These are phyloP conservation scores for Taxidea taxus DNA, from an alignment of 2,113 vertebrate genomes.

Conservation along the genomic window DNA sequence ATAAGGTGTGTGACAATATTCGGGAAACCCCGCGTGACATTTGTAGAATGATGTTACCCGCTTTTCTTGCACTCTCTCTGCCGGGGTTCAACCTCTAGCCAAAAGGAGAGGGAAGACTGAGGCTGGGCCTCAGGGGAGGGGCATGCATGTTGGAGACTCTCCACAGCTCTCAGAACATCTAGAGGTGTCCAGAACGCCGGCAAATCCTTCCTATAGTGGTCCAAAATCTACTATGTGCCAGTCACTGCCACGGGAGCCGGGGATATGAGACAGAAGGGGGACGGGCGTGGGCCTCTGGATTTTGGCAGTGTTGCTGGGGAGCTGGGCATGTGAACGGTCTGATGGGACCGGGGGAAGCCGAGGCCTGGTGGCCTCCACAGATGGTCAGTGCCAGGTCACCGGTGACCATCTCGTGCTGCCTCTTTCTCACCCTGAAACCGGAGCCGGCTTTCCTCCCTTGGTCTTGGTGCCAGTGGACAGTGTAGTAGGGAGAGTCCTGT, in stretches of 20 bases:
- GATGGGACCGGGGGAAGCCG: neutral
- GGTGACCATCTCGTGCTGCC: neutral
- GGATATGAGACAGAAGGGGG: neutral
- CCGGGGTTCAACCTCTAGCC: neutral
- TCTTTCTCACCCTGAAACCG: neutral
- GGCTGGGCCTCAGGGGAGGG: neutral
- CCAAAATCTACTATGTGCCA: neutral
- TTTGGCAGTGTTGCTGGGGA: fast-evolving
- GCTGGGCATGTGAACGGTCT: fast-evolving
- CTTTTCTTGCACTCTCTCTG: neutral
- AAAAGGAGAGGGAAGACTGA: neutral
- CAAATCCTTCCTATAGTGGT: neutral
- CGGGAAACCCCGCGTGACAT: neutral
- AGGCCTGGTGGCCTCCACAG: fast-evolving
- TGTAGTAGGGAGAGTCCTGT: neutral
- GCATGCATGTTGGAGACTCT: no score
- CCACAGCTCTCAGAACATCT: neutral
- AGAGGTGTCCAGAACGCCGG: neutral
- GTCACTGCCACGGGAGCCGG: neutral
- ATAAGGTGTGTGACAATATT: neutral
- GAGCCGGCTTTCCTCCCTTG: neutral
- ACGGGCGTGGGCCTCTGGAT: neutral
- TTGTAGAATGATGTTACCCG: neutral
- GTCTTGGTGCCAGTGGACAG: neutral
- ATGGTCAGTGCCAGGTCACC: fast-evolving